Evolutionary conservation across 2,888 invertebrate species (phyloP), one percentile per base, ranked within the genome.

Genomic region (Brachypalpus laphriformis): DNA sequence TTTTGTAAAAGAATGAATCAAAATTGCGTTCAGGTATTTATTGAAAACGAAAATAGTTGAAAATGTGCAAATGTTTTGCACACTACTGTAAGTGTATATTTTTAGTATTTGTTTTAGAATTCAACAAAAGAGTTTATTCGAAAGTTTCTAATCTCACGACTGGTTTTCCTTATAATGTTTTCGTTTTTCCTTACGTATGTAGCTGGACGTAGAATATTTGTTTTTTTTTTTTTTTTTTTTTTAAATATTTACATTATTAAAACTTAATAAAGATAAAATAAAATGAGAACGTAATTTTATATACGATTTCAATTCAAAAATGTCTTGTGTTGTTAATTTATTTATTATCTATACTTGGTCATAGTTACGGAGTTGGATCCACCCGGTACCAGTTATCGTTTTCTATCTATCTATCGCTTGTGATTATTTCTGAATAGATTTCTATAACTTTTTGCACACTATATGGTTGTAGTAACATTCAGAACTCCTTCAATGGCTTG

Each of bases 231-330:
- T n/a, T n/a, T 63, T 31, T 28, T 11, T 31, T 57, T 45, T 54
- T 28, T 68, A 54, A 49, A 45, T 63, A 57, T 57, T 42, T 25
- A 4, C 34, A 47, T 57, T 37, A 57, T 34, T 42, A 9, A 71
- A 56, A 31, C n/a, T 7, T 25, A 68, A 49, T 51, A 28, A 45
- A 31, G 14, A 18, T 61, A 61, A 16, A 71, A 71, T 57, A 71
- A 71, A 71, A 57, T 45, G 57, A 54, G 42, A 42, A 70, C 57
- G 22, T 56, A 57, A 71, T 71, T 71, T 71, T 71, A 59, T 57
- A 71, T 57, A 47, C 57, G 14, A 45, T 54, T 66, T 66, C n/a
- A n/a, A n/a, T n/a, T n/a, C 25, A 22, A 51, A 22, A 11, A 20
- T 25, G 25, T 40, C 7, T 5, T 66, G 16, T 56, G 16, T 56